Evolutionary conservation across 1,140 invertebrate species (phyloP), one percentile per base, ranked within the genome.

Genomic region (Eriocheir sinensis): DNA sequence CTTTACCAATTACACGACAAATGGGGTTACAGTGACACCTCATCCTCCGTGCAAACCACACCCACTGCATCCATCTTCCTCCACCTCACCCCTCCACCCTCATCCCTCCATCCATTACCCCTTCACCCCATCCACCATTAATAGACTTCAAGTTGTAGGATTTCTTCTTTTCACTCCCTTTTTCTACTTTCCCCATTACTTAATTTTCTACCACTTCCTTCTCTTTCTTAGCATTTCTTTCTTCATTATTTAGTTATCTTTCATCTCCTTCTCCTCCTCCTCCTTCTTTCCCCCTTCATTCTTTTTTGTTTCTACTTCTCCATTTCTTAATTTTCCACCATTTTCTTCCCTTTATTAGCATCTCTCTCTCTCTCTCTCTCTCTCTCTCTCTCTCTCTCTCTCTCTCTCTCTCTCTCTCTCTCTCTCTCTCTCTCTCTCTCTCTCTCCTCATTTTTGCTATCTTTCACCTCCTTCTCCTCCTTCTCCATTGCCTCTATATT

Each of bases 291-390:
- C n/a, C n/a, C n/a, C n/a, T 83, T n/a, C 36, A 9, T 30, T n/a
- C 36, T 34, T 83, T n/a, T 83, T n/a, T 83, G 9, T 83, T 34
- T 83, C 81, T 83, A 8, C 6, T n/a, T 83, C 81, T 83, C 81
- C 36, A 9, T 83, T 34, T 83, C 81, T 72, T n/a, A 15, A 15
- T 72, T n/a, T 72, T n/a, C n/a, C 60, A 15, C 60, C n/a, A 15
- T 72, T n/a, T 72, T n/a, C n/a, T n/a, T 72, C 60, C n/a, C 60
- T 72, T n/a, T 72, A 15, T 72, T n/a, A 15, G 12, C n/a, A 15
- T 72, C 60, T 72, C 60, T 72, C 60, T 72, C 60, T 72, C 60
- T 72, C 60, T 72, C 60, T 72, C 60, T 72, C 60, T 72, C 60
- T 72, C 60, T 72, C 60, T 72, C 60, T 72, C 60, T 72, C 60